Conservation (phyloP, 2,113 vertebrate genomes). For the Pseudolaguvia tuberculata region DNA sequence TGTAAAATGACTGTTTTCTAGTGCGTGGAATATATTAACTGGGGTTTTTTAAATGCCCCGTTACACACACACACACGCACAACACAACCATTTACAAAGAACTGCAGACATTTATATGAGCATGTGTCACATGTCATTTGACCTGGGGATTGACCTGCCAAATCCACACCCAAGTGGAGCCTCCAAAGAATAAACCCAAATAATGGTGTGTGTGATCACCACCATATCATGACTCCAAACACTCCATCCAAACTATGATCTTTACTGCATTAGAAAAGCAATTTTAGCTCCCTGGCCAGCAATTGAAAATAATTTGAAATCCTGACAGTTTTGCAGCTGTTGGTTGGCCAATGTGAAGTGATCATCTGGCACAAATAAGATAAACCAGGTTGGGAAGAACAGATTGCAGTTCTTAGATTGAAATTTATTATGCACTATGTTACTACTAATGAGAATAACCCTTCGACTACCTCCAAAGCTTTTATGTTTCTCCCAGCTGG, state of each 20-base stretch:
- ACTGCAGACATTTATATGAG: too few species aligned
- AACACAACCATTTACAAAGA: too few species aligned
- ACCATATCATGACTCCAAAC: background rate
- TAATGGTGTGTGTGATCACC: background rate
- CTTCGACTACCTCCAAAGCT: conserved; percentile 14
- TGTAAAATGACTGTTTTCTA: too few species aligned
- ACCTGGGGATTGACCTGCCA: too few species aligned
- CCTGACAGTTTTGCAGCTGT: background rate
- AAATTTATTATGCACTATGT: conserved; percentile 38
- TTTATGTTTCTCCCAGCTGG: conserved; percentile 30
- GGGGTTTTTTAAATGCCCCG: too few species aligned
- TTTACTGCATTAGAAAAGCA: background rate
- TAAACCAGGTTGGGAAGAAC: background rate
- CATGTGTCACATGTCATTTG: too few species aligned
- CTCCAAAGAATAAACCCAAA: too few species aligned
- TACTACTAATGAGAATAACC: conserved; percentile 29
- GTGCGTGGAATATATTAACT: too few species aligned
- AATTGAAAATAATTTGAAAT: background rate
- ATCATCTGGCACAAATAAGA: background rate
- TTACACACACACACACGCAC: too few species aligned
- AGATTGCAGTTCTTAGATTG: conserved; percentile 19
- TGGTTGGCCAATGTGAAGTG: background rate
- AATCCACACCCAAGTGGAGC: too few species aligned
- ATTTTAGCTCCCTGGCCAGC: background rate
- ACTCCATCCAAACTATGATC: background rate